phyloP scores from a whole-genome alignment of 2,888 invertebrate genomes.

The Polietes domitor region DNA sequence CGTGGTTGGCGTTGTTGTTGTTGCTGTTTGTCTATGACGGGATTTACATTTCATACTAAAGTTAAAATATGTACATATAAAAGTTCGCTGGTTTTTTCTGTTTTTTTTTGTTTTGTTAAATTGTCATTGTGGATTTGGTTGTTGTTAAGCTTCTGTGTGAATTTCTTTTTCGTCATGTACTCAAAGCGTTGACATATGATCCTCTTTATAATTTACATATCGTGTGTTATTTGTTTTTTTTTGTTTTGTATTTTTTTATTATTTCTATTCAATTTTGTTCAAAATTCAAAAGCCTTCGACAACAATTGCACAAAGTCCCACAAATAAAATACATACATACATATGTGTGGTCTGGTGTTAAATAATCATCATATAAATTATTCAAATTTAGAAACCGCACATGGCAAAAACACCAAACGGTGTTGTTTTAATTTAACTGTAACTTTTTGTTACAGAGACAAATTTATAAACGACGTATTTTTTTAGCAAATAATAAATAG shows the following conservation, averaged over 20 bases:
- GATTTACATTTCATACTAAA: slow-evolving; percentile 34
- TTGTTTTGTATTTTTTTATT: neutral
- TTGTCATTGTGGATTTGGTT: slow-evolving; percentile 35
- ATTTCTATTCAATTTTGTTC: neutral
- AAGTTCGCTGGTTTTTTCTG: slow-evolving; percentile 12
- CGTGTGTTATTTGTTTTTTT: slow-evolving; percentile 18
- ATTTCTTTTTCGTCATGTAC: neutral
- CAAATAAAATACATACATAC: slow-evolving; percentile 7
- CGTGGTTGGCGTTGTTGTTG: neutral
- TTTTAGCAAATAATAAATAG: too few species aligned
- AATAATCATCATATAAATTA: slow-evolving; percentile 47
- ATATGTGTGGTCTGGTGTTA: neutral
- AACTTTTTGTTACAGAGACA: too few species aligned
- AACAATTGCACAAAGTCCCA: neutral
- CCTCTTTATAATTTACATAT: slow-evolving; percentile 48
- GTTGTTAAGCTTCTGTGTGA: slow-evolving; percentile 17
- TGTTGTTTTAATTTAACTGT: too few species aligned
- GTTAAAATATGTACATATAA: slow-evolving; percentile 38
- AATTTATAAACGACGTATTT: too few species aligned
- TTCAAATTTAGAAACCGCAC: neutral
- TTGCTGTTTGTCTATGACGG: slow-evolving; percentile 27
- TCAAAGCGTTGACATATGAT: slow-evolving; percentile 54
- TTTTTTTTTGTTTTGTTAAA: slow-evolving; percentile 20
- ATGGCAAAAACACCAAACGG: too few species aligned
- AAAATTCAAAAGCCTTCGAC: neutral